Conservation (phyloP, 2,888 invertebrate genomes). For the Mesoligia furuncula region DNA sequence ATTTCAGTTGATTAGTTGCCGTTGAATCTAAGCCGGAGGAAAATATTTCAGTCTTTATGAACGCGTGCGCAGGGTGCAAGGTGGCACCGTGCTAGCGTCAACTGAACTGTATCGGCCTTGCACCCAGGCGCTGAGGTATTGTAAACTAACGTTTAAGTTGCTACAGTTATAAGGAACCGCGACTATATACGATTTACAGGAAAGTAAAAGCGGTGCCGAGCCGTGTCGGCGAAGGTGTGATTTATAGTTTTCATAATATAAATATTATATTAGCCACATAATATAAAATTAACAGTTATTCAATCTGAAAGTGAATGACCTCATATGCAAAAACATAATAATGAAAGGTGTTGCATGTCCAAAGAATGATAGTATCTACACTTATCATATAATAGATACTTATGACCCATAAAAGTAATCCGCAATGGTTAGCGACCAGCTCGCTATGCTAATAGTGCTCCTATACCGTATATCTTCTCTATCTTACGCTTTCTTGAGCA, state of each 20-base stretch:
- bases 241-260: constrained; percentile 31
- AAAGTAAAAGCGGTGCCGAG: constrained; percentile 84
- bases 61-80: constrained; percentile 76
- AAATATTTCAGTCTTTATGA: constrained; percentile 74
- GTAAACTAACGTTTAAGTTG: constrained; percentile 65
- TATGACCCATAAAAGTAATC: not conserved
- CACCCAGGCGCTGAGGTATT: constrained; percentile 70
- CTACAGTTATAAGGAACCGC: constrained; percentile 76
- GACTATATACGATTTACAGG: constrained; percentile 75
- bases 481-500: constrained; percentile 24
- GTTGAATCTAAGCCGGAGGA: constrained; percentile 60
- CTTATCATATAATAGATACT: not conserved
- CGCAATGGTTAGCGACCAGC: not conserved
- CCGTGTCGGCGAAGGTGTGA: constrained; percentile 67
- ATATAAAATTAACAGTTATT: constrained; percentile 12
- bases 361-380: not conserved
- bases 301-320: constrained; percentile 2
- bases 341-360: not conserved
- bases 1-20: constrained; percentile 74
- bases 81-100: constrained; percentile 65
- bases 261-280: constrained; percentile 2
- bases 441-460: not conserved
- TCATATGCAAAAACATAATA: not conserved
- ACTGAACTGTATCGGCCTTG: constrained; percentile 67
- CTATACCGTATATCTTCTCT: constrained; percentile 4